These are phyloP conservation scores for Sprattus sprattus DNA, from an alignment of 2,113 vertebrate genomes.

Conservation along the genomic window DNA sequence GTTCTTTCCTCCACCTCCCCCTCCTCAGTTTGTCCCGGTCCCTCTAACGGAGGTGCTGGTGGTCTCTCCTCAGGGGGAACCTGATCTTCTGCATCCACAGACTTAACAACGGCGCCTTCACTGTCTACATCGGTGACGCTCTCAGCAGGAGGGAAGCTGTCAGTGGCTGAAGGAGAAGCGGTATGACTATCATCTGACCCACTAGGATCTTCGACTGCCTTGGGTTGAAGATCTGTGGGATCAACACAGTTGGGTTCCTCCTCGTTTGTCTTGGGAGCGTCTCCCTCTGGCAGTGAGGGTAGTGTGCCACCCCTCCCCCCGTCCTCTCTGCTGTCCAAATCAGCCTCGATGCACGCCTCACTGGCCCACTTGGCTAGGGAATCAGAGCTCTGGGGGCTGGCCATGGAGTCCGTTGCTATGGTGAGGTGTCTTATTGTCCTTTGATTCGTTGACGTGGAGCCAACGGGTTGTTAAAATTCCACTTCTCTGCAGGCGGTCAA, in stretches of 20 bases:
- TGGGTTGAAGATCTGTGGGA: neutral
- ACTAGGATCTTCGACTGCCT: neutral
- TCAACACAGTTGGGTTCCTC: neutral
- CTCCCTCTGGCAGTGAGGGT: slow-evolving; percentile 25
- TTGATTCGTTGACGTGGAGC: neutral
- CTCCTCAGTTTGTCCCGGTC: neutral
- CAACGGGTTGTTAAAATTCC: slow-evolving; percentile 5
- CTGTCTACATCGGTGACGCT: slow-evolving; percentile 32
- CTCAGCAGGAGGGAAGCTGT: slow-evolving; percentile 5
- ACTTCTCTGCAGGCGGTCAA: neutral
- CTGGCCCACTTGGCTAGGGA: slow-evolving; percentile 38
- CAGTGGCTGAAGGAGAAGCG: neutral
- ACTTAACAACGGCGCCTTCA: neutral
- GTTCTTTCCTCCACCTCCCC: neutral
- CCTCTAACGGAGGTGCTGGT: neutral
- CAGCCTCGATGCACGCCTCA: slow-evolving; percentile 36
- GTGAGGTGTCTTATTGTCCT: slow-evolving; percentile 18
- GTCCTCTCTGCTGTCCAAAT: slow-evolving; percentile 1
- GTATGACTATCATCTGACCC: slow-evolving; percentile 18
- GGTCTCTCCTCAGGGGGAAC: neutral
- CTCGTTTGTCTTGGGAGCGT: slow-evolving; percentile 41
- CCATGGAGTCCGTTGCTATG: slow-evolving; percentile 54
- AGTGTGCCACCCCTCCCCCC: neutral
- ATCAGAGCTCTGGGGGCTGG: slow-evolving; percentile 39
- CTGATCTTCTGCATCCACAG: neutral